Base-by-base conservation (phyloP, 92 coral and sea anemone species). In the Paragorgia papillata region DNA sequence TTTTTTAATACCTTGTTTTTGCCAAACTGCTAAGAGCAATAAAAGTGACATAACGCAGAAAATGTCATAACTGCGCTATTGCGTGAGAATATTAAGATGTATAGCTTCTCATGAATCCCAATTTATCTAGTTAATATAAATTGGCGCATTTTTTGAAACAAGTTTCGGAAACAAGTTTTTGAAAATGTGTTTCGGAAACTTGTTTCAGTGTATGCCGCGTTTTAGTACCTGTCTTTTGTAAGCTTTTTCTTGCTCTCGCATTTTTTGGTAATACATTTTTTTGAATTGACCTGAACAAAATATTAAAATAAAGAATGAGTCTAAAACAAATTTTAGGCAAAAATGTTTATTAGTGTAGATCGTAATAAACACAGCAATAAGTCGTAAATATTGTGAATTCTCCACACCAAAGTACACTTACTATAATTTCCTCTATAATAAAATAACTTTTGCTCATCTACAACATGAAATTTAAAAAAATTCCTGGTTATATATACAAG, bases 371-470 rank as follows among this genome's bases (percentile, higher is more conserved):
- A 8, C 29, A 32, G 54, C 46, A 22, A n/a, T n/a, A n/a, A n/a
- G n/a, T n/a, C n/a, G n/a, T n/a, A n/a, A n/a, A n/a, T n/a, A n/a
- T n/a, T n/a, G n/a, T n/a, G n/a, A n/a, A n/a, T n/a, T n/a, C n/a
- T n/a, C n/a, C n/a, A n/a, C n/a, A n/a, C n/a, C n/a, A n/a, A n/a
- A 24, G 51, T 9, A 24, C 29, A 74, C 73, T 68, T 53, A 90
- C 97, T 96, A 83, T 94, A 94, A 76, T 94, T 94, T 30, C 98
- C 98, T 91, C 97, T 85, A 85, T 94, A 94, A 62, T 94, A 91
- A 54, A 66, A 79, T 22, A 94, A 88, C 71, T 94, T 94, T 49
- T 91, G 97, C 59, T 83, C 85, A 79, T 94, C 98, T 94, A 84
- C 29, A 29, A 88, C 27, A 30, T 18, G 13, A 74, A 46, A 40